Evolutionary conservation across 1,140 invertebrate genomes (phyloP), one percentile per base, ranked within the genome.

Genomic region (Lucilia sericata): DNA sequence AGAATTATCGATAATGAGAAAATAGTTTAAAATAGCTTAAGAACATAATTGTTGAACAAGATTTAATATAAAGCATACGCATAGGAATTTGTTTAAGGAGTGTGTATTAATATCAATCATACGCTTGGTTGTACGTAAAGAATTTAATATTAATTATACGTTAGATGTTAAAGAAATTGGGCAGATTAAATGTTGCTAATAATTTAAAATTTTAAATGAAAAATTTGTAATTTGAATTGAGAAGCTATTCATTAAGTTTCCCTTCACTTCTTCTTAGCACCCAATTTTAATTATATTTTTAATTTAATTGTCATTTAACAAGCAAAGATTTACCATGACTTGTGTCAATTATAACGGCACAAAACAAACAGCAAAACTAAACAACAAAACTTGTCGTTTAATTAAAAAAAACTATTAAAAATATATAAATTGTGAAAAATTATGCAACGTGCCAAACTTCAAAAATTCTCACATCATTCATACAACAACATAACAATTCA

Each of bases 401-500:
- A 70, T 70, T 70, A 70, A 70, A 70, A 70, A 30, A 30, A 30
- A 2, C 55, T 60, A n/a, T n/a, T 60, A n/a, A 60, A n/a, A 60
- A 60, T 14, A 70, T 70, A 70, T 21, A 70, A 70, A 70, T 70
- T 8, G 55, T 70, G n/a, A 70, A 70, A 30, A 70, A 70, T 70
- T 70, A 70, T 70, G 65, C 65, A 70, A 70, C 65, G 55, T 70
- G 65, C 21, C 65, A 70, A 70, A 60, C 25, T 70, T 7, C 21
- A 21, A 70, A 25, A 70, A 70, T 70, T 70, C 65, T 70, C 65
- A 70, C 65, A 70, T 70, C n/a, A 21, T 70, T 70, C 65, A 70
- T 70, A 70, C 19, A 25, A 21, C 21, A 21, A 17, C 14, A 65
- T 30, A 30, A 30, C 25, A 30, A 30, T n/a, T 7, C 14, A n/a